Conservation (phyloP, 2,888 invertebrate genomes). For the Andricus curvator region DNA sequence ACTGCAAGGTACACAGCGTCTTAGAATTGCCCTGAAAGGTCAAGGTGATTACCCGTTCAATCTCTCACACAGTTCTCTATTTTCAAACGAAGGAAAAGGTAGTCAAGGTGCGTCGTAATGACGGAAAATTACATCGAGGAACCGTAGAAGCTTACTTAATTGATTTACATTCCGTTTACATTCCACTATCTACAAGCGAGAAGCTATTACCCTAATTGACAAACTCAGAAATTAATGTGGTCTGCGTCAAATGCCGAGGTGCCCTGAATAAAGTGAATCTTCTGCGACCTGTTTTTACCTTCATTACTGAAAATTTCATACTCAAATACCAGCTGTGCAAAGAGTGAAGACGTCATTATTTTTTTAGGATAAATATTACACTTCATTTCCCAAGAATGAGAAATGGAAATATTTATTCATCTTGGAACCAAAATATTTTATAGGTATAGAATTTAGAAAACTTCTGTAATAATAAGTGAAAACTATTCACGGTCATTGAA, state of each 20-base stretch:
- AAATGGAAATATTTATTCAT: too few relatives aligned
- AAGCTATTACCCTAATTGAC: background rate
- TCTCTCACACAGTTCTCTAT: slow-evolving; percentile 46
- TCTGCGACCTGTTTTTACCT: slow-evolving; percentile 44
- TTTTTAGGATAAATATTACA: too few relatives aligned
- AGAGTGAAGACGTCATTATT: background rate
- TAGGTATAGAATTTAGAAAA: too few relatives aligned
- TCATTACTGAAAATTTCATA: slow-evolving; percentile 41
- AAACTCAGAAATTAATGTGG: slow-evolving; percentile 5
- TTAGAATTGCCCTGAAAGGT: slow-evolving; percentile 58
- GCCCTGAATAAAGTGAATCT: slow-evolving; percentile 23
- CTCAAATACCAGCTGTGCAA: background rate
- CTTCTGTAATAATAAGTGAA: too few relatives aligned
- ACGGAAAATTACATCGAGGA: slow-evolving; percentile 49
- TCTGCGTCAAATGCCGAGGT: background rate
- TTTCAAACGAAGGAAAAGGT: slow-evolving; percentile 22
- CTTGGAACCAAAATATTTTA: too few relatives aligned
- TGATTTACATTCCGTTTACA: slow-evolving; percentile 50
- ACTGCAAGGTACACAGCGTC: slow-evolving; percentile 9
- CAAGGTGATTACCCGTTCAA: slow-evolving; percentile 60
- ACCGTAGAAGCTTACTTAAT: slow-evolving; percentile 48
- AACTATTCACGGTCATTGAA: too few relatives aligned
- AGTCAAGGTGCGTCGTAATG: slow-evolving; percentile 37
- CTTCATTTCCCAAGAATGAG: too few relatives aligned
- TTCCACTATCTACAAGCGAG: background rate